Conservation (phyloP, 2,797 vertebrate species). For the Diplodus puntazzo region DNA sequence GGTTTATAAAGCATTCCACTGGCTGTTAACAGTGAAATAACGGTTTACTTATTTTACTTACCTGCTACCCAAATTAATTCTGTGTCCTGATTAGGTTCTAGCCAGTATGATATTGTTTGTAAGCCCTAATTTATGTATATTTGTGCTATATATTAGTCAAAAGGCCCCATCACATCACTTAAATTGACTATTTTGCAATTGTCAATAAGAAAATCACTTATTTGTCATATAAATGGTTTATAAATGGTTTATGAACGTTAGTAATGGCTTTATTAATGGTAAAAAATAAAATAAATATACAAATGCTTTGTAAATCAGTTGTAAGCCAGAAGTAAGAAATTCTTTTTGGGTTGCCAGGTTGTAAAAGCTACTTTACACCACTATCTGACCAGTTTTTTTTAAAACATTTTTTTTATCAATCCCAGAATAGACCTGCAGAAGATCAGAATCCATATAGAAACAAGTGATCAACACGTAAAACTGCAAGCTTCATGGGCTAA, state of each 20-base stretch:
- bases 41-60: too few species aligned
- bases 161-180: background rate
- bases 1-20: too few species aligned
- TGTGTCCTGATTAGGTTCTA: background rate
- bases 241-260: background rate
- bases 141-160: too few species aligned
- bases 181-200: background rate
- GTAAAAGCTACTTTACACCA: constrained; percentile 3
- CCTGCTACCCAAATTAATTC: background rate
- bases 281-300: background rate
- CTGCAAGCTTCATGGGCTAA: background rate
- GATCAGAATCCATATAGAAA: constrained; percentile 1
- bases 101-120: background rate
- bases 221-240: background rate
- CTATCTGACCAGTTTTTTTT: background rate
- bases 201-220: background rate
- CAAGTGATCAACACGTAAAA: background rate
- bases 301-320: constrained; percentile 1
- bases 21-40: too few species aligned
- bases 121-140: too few species aligned
- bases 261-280: background rate
- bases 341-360: constrained; percentile 18
- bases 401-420: background rate
- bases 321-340: background rate
- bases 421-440: background rate